phyloP scores from a whole-genome alignment of 1,140 invertebrate species.

The Ceratosolen fusciceps region DNA sequence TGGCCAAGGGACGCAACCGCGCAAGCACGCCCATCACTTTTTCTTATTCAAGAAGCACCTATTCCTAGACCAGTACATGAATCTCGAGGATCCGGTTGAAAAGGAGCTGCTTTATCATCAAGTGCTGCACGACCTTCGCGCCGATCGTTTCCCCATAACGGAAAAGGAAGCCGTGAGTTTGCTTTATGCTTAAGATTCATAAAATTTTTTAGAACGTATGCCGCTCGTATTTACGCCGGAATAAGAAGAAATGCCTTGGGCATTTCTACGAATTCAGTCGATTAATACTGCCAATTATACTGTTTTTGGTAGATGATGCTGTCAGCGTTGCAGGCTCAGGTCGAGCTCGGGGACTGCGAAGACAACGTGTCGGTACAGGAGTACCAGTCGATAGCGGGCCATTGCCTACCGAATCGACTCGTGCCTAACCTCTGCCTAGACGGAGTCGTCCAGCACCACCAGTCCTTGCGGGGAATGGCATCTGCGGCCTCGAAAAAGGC shows the following conservation, averaged over 20 bases:
- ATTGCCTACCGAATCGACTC: constrained; percentile 87
- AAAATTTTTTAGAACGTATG: no score
- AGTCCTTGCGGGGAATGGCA: constrained; percentile 87
- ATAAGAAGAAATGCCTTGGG: no score
- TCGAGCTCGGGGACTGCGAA: constrained; percentile 88
- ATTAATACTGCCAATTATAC: no score
- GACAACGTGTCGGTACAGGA: constrained; percentile 75
- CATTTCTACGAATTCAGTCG: no score
- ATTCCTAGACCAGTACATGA: constrained; percentile 89
- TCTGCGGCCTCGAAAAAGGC: constrained; percentile 90
- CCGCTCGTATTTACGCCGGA: no score
- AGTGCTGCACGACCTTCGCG: constrained; percentile 89
- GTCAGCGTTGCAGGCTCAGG: constrained; percentile 92
- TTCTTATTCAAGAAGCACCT: constrained; percentile 94
- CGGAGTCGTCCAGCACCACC: constrained; percentile 88
- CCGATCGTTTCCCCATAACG: constrained; percentile 91
- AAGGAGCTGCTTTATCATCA: constrained; percentile 97
- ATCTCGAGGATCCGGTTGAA: constrained; percentile 89
- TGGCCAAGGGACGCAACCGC: constrained; percentile 63
- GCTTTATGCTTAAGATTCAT: no score
- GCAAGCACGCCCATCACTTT: constrained; percentile 75
- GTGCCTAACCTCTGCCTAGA: constrained; percentile 82
- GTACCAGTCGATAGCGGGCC: constrained; percentile 82
- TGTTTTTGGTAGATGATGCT: constrained; percentile 92
- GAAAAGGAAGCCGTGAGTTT: constrained; percentile 91